Evolutionary conservation across 1,140 invertebrate species (phyloP).

Genomic region (Drosophila melanogaster): DNA sequence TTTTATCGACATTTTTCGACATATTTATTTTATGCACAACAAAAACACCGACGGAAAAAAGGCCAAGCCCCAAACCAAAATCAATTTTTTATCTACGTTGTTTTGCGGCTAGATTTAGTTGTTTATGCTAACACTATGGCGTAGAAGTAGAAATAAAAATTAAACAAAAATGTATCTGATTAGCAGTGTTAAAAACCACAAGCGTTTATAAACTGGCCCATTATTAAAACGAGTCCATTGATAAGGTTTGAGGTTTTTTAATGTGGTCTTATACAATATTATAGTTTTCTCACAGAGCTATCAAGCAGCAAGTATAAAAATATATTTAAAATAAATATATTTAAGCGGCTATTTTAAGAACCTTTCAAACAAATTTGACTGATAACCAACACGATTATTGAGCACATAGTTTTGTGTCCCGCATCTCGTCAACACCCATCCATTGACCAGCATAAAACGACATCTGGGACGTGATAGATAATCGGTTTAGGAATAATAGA

Average conservation of each 20-base stretch:
- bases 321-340: neutral
- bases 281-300: neutral
- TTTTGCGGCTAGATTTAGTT: slow-evolving; percentile 30
- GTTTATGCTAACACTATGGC: slow-evolving; percentile 40
- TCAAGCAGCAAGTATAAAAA: neutral
- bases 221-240: slow-evolving; percentile 7
- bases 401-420: slow-evolving; percentile 7
- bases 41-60: slow-evolving; percentile 6
- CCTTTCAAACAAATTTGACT: neutral
- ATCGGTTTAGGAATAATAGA: slow-evolving; percentile 34
- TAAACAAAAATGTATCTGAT: slow-evolving; percentile 2
- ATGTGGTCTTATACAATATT: neutral
- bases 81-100: slow-evolving; percentile 40
- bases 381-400: slow-evolving; percentile 1
- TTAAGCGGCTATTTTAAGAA: neutral
- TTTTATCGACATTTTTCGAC: slow-evolving; percentile 36
- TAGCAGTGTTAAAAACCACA: slow-evolving; percentile 28
- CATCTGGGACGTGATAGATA: slow-evolving; percentile 40
- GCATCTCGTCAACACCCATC: slow-evolving; percentile 26
- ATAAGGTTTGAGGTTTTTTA: slow-evolving; percentile 17
- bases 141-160: neutral
- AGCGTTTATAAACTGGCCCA: neutral
- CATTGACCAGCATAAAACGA: slow-evolving; percentile 54
- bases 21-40: slow-evolving; percentile 29
- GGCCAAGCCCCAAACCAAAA: slow-evolving; percentile 14